Evolutionary conservation across 1,140 invertebrate species (phyloP), one percentile per base, ranked within the genome.

Genomic region (Carposina sasakii): DNA sequence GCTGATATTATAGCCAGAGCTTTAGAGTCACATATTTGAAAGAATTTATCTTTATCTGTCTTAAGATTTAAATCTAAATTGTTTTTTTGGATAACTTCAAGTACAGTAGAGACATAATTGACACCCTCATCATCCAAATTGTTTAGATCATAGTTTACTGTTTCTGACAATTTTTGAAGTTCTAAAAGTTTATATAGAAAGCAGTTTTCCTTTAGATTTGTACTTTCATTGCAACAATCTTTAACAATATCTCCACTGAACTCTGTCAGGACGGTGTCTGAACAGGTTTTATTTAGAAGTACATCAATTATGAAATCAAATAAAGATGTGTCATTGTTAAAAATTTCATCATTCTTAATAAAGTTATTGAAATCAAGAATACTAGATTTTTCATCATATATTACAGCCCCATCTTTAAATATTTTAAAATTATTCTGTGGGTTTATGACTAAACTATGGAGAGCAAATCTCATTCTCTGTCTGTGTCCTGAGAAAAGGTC

Each of bases 351-450:
- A n/a, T 50, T 42, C 44, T 41, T 51, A 4, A 81, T 45, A 12
- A 75, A 53, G 4, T 44, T 15, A 36, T 69, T 28, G 51, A 79
- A 74, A 42, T 67, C 42, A 20, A 24, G 22, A 39, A 43, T 45
- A n/a, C 36, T 39, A 20, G 52, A 67, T 34, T 60, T 55, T 21
- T 91, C 87, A 63, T 86, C 81, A 66, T 89, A 92, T 30, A 89
- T 70, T 21, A 89, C 59, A 28, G 60, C 44, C 6, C 90, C 90
- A 81, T 91, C 78, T 66, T 85, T 86, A 63, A 92, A 93, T 34
- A 93, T 82, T 68, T 88, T 89, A 2, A 93, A 85, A 81, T 93
- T 93, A 67, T 93, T 93, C 63, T 93, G 92, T 8, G 91, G 91
- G 63, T 89, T 89, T 6, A 81, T 52, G 5, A 91, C 65, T 13